Conservation (phyloP, 23 tunicate species). For the Corella eumyota region DNA sequence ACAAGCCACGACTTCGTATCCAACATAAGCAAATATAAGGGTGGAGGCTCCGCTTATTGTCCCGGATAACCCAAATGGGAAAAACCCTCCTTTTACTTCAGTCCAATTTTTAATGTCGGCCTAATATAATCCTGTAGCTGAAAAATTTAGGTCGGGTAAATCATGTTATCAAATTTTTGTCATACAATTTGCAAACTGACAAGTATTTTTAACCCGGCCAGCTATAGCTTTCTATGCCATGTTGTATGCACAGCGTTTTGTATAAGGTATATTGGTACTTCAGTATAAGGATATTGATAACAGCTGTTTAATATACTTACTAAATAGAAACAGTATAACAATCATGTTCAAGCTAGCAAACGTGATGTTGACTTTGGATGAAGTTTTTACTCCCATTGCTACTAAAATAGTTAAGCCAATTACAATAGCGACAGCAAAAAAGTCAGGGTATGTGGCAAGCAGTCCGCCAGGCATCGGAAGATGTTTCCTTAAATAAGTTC, state of each 20-base stretch:
- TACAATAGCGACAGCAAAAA: slow-evolving; percentile 29
- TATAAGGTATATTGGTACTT: no score
- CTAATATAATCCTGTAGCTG: slow-evolving; percentile 61
- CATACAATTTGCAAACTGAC: no score
- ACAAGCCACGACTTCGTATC: slow-evolving; percentile 79
- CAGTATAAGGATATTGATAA: not conserved
- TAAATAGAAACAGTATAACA: slow-evolving; percentile 27
- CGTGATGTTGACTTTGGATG: slow-evolving; percentile 22
- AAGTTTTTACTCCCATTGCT: slow-evolving; percentile 34
- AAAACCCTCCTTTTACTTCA: slow-evolving; percentile 40
- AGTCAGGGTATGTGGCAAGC: slow-evolving; percentile 37
- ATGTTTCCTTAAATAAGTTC: slow-evolving; percentile 3
- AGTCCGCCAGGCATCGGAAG: slow-evolving; percentile 38
- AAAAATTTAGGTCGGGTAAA: not conserved
- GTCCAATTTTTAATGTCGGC: slow-evolving; percentile 63
- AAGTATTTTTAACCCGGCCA: no score
- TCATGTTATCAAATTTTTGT: not conserved
- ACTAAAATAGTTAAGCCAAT: slow-evolving; percentile 14
- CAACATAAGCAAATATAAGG: slow-evolving; percentile 74
- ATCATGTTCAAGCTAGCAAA: slow-evolving; percentile 28
- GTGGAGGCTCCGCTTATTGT: slow-evolving; percentile 82
- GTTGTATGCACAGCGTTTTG: no score
- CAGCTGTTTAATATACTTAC: slow-evolving; percentile 6
- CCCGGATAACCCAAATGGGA: slow-evolving; percentile 72
- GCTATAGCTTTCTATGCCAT: no score